Evolutionary conservation across 2,888 invertebrate species (phyloP), one percentile per base, ranked within the genome.

Genomic region (Apantesis nais): DNA sequence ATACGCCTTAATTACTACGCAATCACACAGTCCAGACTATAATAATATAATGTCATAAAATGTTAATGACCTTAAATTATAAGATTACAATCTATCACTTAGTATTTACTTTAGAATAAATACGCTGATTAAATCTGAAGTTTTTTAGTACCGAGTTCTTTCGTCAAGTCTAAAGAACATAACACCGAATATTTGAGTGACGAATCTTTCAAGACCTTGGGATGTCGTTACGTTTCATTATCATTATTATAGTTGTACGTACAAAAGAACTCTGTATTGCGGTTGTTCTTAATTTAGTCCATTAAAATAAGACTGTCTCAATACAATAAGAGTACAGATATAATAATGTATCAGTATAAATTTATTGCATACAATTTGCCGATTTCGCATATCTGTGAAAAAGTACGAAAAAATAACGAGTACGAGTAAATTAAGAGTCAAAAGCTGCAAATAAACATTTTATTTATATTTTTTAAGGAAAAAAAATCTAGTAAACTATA

Each of bases 201-300:
- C 19, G 61, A 67, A n/a, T 63, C 65, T 68, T 31, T 34, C 9
- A 55, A 67, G 55, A 65, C 72, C 68, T 37, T 77, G 68, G 58
- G 67, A n/a, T 44, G 63, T 72, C 63, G 22, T 31, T 70, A 58
- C 52, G 41, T 69, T 69, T 67, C 41, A 37, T 72, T 65, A 65
- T 64, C 29, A 41, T 62, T 62, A 41, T 58, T 67, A 71, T 11
- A 64, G 25, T 22, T 31, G 37, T n/a, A 37, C 16, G 2, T 29
- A 14, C 61, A 37, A 65, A n/a, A n/a, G 19, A 44, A 41, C 61
- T 67, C 61, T 62, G 29, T 58, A 16, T 29, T 58, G 29, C 29
- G 55, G 58, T 58, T 14, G 29, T 16, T 29, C 29, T 58, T 58
- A 58, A 29, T 58, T 58, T 58, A 29, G 1, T 14, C 19, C 29